A percentile compares a stretch with the other conserved stretches of the same genome.
Conservation (phyloP, 1,140 invertebrate genomes). For the Cherax quadricarinatus region DNA sequence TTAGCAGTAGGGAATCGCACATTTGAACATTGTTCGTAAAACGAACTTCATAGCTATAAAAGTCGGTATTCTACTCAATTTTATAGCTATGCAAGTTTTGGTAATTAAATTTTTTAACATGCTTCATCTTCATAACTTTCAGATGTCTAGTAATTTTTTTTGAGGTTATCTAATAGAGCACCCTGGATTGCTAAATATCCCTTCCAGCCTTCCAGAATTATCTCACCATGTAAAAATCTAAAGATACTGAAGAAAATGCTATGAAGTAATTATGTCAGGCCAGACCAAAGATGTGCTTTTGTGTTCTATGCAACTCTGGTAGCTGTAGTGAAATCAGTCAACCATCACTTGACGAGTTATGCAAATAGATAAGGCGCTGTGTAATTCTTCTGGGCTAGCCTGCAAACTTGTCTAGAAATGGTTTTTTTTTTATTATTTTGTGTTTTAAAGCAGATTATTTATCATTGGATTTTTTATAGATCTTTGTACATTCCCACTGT, state of each 20-base stretch:
- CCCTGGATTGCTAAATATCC: constrained; percentile 37
- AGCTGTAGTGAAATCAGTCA: constrained; percentile 62
- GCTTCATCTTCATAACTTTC: not conserved
- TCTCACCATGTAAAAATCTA: constrained; percentile 24
- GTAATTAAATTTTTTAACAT: not conserved
- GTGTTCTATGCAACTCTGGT: constrained; percentile 70
- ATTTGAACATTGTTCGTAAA: not conserved
- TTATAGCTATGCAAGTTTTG: not conserved
- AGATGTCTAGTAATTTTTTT: not conserved
- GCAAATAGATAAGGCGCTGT: constrained; percentile 69
- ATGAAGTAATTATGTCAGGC: constrained; percentile 56
- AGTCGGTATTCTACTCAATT: not conserved
- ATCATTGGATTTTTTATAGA: constrained; percentile 3
- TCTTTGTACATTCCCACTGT: constrained; percentile 55
- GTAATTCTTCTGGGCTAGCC: constrained; percentile 63
- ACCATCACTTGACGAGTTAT: constrained; percentile 70
- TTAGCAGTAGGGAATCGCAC: not conserved
- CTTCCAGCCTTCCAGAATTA: constrained; percentile 1
- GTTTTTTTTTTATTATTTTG: constrained; percentile 25
- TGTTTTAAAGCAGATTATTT: constrained; percentile 40
- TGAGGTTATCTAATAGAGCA: not conserved
- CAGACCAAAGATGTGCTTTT: constrained; percentile 71
- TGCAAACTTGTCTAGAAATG: constrained; percentile 55
- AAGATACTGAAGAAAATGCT: constrained; percentile 9
- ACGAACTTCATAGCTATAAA: not conserved